Conservation (phyloP, 2,888 invertebrate species). For the Dicycla oo region DNA sequence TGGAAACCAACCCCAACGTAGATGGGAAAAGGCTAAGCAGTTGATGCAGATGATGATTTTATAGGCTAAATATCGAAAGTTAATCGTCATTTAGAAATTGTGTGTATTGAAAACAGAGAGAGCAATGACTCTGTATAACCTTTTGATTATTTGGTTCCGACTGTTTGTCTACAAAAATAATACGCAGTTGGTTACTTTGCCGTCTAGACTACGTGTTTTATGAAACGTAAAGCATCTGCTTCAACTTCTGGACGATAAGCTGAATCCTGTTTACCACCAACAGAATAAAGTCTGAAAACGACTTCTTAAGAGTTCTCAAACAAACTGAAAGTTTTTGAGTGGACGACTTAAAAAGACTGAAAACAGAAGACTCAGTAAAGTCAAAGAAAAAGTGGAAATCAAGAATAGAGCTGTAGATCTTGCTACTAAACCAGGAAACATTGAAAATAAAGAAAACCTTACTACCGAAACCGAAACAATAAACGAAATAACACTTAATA, state of each 20-base stretch:
- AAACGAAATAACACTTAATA: slow-evolving; percentile 51
- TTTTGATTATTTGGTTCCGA: slow-evolving; percentile 5
- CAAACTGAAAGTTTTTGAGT: not conserved
- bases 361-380: not conserved
- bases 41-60: too few relatives aligned
- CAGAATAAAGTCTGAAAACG: not conserved
- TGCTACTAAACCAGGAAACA: not conserved
- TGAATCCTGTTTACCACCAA: not conserved
- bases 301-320: not conserved
- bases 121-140: not conserved
- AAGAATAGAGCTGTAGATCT: not conserved
- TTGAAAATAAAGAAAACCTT: not conserved
- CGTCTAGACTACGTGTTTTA: slow-evolving; percentile 48
- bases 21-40: too few relatives aligned
- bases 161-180: slow-evolving; percentile 30
- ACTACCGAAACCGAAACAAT: slow-evolving; percentile 30
- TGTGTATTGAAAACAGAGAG: not conserved
- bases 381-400: not conserved
- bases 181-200: slow-evolving; percentile 3
- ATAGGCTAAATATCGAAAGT: not conserved
- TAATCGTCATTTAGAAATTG: not conserved
- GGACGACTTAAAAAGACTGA: not conserved
- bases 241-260: slow-evolving; percentile 2
- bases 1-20: too few relatives aligned
- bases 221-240: slow-evolving; percentile 26